These are phyloP conservation scores for Laticauda colubrina DNA, from an alignment of 2,113 vertebrate genomes.

Conservation along the genomic window DNA sequence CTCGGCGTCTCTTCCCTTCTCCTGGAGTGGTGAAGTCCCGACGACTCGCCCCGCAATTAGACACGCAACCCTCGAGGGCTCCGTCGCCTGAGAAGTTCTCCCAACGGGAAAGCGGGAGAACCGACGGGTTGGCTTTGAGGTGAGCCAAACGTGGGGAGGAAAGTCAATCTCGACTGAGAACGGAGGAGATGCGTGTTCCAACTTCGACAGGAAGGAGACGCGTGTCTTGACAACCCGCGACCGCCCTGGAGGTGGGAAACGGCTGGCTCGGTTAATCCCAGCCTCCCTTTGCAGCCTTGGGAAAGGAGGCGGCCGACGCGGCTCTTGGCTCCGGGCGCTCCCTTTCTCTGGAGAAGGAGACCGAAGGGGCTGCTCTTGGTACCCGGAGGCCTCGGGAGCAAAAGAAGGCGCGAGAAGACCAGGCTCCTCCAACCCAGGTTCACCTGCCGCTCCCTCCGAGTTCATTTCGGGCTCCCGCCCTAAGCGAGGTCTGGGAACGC, in stretches of 20 bases:
- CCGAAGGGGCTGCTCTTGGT: not conserved
- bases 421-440: too few species aligned
- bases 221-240: not conserved
- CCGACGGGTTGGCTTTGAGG: not conserved
- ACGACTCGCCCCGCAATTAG: not conserved
- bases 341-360: not conserved
- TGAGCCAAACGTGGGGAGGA: not conserved
- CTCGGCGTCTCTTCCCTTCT: not conserved
- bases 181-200: not conserved
- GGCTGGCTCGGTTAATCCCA: not conserved
- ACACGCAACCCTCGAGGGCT: not conserved
- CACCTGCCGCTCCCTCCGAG: too few species aligned
- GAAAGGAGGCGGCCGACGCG: not conserved
- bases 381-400: too few species aligned
- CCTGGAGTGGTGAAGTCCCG: not conserved
- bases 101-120: not conserved
- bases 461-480: not conserved
- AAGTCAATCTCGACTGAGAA: not conserved
- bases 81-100: not conserved
- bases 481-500: not conserved
- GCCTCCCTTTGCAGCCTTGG: not conserved
- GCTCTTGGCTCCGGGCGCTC: too few species aligned
- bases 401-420: too few species aligned
- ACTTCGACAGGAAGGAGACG: too few species aligned
- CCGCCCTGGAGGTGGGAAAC: not conserved